phyloP scores from a whole-genome alignment of 2,888 invertebrate species.

The Lasioglossum leucozonium region DNA sequence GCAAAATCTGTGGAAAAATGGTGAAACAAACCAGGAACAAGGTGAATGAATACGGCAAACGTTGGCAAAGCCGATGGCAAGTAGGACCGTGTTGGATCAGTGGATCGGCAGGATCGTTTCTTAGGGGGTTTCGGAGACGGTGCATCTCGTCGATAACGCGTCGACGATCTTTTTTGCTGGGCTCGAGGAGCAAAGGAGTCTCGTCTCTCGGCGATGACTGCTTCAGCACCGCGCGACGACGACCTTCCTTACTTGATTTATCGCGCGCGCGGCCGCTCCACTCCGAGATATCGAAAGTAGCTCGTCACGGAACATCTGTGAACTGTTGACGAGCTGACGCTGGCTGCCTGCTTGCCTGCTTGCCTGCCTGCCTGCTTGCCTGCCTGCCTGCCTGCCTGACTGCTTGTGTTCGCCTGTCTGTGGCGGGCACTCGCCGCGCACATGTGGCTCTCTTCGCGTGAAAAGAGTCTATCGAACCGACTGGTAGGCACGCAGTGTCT shows the following conservation, averaged over 20 bases:
- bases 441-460: conserved; percentile 41
- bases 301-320: conserved; percentile 60
- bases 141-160: conserved; percentile 69
- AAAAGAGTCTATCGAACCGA: conserved; percentile 17
- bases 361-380: not conserved
- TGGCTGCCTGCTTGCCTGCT: conserved; percentile 3
- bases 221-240: conserved; percentile 61
- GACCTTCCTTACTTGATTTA: conserved; percentile 75
- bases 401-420: conserved; percentile 9
- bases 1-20: no score
- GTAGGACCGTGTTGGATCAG: conserved; percentile 64
- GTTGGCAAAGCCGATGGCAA: conserved; percentile 36
- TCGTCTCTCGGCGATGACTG: conserved; percentile 9
- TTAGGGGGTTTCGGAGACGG: conserved; percentile 60
- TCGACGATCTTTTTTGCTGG: conserved; percentile 33
- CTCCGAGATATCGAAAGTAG: conserved; percentile 54
- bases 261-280: conserved; percentile 56
- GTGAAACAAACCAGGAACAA: no score
- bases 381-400: conserved; percentile 1
- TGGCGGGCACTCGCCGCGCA: conserved; percentile 25
- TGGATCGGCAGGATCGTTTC: conserved; percentile 5
- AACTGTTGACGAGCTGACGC: conserved; percentile 53
- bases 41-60: no score
- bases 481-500: conserved; percentile 28
- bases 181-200: not conserved